phyloP scores from a whole-genome alignment of 2,888 invertebrate species.

The Platycheirus albimanus region DNA sequence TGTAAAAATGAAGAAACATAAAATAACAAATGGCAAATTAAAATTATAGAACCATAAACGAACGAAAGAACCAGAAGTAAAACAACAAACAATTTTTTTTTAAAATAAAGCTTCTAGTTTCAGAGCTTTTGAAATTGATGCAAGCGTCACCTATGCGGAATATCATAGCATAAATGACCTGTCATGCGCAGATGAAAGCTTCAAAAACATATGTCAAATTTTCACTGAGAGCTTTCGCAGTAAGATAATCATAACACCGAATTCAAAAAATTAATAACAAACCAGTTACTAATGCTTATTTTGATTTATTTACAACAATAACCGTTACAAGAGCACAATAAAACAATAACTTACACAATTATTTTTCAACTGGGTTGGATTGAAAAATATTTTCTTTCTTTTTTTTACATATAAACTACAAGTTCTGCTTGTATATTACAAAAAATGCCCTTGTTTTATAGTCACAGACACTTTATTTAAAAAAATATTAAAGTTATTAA shows the following conservation, averaged over 20 bases:
- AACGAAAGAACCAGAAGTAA: not conserved
- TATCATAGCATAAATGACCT: not conserved
- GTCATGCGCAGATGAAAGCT: constrained; percentile 64
- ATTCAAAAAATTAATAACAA: constrained; percentile 72
- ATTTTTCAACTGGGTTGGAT: not conserved
- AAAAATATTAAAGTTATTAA: constrained; percentile 19
- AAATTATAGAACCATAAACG: too few relatives aligned
- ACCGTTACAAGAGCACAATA: not conserved
- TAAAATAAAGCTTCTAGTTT: not conserved
- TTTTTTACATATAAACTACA: not conserved
- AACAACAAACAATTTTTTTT: constrained; percentile 38
- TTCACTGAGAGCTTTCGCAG: constrained; percentile 68
- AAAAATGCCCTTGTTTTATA: too few relatives aligned
- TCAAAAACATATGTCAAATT: constrained; percentile 73
- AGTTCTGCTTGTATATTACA: not conserved
- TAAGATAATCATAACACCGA: constrained; percentile 69
- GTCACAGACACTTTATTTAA: constrained; percentile 1
- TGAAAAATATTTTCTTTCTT: not conserved
- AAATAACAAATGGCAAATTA: too few relatives aligned
- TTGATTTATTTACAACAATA: constrained; percentile 1
- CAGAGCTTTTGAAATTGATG: not conserved
- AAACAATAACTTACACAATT: constrained; percentile 29
- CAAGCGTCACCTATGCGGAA: constrained; percentile 53
- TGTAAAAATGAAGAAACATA: too few relatives aligned
- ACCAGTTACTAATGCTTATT: constrained; percentile 50